Evolutionary conservation across 2,888 invertebrate species (phyloP).

Genomic region (Aproaerema taeniolella): DNA sequence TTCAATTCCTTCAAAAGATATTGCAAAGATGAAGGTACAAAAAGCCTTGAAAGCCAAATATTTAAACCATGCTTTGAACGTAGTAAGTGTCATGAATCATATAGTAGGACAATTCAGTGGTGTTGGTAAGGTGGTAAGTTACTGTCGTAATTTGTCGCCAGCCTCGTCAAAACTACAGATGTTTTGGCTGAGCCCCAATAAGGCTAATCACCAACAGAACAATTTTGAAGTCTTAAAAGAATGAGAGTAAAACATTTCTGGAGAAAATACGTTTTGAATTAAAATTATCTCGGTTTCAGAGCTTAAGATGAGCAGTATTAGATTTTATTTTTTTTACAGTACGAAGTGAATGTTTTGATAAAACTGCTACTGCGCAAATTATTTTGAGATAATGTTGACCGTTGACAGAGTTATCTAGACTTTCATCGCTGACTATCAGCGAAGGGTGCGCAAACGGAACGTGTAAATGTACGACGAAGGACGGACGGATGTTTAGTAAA

Average conservation of each 20-base stretch:
- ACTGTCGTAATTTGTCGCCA: constrained; percentile 30
- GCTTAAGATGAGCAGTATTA: no score
- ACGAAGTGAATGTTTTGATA: background rate
- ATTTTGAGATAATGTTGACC: constrained; percentile 1
- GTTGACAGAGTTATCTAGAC: constrained; percentile 2
- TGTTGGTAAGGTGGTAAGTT: constrained; percentile 34
- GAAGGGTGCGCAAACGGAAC: constrained; percentile 1
- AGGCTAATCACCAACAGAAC: constrained; percentile 31
- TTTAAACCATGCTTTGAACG: no score
- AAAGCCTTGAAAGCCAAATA: no score
- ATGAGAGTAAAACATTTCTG: constrained; percentile 1
- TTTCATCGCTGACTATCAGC: constrained; percentile 4
- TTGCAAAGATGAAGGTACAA: no score
- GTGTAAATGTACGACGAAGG: constrained; percentile 16
- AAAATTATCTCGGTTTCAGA: no score
- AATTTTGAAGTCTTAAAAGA: constrained; percentile 8
- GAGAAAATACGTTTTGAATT: constrained; percentile 3
- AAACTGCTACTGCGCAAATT: no score
- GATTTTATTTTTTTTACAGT: no score
- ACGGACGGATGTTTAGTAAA: constrained; percentile 54
- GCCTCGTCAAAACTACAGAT: constrained; percentile 41
- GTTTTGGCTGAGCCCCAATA: constrained; percentile 47
- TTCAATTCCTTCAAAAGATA: no score
- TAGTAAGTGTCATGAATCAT: background rate
- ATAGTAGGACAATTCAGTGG: background rate